Evolutionary conservation across 2,888 invertebrate genomes (phyloP).

Genomic region (Byasa hedistus): DNA sequence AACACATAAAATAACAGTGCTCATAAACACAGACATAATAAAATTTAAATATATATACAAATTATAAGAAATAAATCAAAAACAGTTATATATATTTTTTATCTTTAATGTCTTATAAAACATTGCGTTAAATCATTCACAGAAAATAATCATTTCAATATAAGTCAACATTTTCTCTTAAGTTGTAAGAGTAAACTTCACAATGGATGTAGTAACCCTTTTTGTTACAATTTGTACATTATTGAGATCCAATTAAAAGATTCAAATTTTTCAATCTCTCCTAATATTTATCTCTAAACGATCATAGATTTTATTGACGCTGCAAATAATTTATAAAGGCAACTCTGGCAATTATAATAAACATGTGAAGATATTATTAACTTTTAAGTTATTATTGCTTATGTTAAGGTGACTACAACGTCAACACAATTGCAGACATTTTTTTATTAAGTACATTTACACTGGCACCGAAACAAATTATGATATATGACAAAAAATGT

Average conservation of each 20-base stretch:
- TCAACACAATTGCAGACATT: background rate
- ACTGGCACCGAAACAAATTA: background rate
- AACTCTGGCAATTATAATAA: conserved; percentile 53
- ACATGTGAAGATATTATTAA: background rate
- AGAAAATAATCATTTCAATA: conserved; percentile 64
- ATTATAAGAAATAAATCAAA: conserved; percentile 17
- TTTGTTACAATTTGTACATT: conserved; percentile 49
- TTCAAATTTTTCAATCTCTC: conserved; percentile 39
- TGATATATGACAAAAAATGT: conserved; percentile 3
- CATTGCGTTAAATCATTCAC: conserved; percentile 58
- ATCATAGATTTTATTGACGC: conserved; percentile 38
- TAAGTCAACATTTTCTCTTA: conserved; percentile 54
- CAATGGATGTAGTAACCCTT: conserved; percentile 15
- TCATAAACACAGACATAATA: too few relatives aligned
- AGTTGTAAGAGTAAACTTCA: conserved; percentile 59
- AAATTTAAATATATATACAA: background rate
- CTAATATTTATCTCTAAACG: conserved; percentile 44
- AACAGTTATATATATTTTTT: conserved; percentile 37
- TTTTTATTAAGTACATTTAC: background rate
- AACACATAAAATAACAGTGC: too few relatives aligned
- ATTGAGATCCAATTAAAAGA: conserved; percentile 60
- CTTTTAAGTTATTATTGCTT: background rate
- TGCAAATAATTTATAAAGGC: background rate
- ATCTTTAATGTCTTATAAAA: conserved; percentile 64
- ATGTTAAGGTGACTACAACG: conserved; percentile 18